Evolutionary conservation across 2,113 vertebrate species (phyloP).

Genomic region (Gobius niger): DNA sequence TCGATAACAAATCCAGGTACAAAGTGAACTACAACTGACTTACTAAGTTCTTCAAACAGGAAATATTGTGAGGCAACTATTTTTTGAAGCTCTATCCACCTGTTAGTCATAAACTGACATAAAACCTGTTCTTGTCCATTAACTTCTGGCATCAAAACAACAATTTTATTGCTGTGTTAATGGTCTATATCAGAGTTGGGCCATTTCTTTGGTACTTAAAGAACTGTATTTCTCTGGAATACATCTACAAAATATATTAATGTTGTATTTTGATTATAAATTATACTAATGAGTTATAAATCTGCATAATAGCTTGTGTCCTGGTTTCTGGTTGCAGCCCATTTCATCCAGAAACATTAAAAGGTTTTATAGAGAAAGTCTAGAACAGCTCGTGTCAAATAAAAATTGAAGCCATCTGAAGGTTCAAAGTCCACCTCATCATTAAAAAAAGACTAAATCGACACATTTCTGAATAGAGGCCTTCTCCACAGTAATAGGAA

Average conservation of each 20-base stretch:
- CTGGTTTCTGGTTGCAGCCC: background rate
- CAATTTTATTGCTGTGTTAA: background rate
- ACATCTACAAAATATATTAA: background rate
- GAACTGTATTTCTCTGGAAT: background rate
- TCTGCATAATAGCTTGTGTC: background rate
- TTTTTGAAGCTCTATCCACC: background rate
- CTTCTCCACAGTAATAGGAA: no score
- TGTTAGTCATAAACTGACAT: background rate
- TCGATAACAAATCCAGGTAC: no score
- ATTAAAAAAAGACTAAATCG: no score
- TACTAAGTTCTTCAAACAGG: no score
- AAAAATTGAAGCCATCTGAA: no score
- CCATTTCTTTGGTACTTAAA: background rate
- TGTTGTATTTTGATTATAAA: constrained; percentile 1
- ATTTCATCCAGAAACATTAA: no score
- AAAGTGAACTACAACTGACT: no score
- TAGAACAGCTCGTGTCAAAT: no score
- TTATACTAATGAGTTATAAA: background rate
- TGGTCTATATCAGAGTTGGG: background rate
- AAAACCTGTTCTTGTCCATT: constrained; percentile 6
- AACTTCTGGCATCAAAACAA: constrained; percentile 7
- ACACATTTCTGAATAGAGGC: no score
- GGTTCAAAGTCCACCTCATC: no score
- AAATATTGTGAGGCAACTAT: no score
- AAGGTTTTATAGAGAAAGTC: no score